Percentiles rank a stretch among this genome's conserved stretches.
Conservation (phyloP, 2,113 vertebrate species). For the Mustela lutreola region DNA sequence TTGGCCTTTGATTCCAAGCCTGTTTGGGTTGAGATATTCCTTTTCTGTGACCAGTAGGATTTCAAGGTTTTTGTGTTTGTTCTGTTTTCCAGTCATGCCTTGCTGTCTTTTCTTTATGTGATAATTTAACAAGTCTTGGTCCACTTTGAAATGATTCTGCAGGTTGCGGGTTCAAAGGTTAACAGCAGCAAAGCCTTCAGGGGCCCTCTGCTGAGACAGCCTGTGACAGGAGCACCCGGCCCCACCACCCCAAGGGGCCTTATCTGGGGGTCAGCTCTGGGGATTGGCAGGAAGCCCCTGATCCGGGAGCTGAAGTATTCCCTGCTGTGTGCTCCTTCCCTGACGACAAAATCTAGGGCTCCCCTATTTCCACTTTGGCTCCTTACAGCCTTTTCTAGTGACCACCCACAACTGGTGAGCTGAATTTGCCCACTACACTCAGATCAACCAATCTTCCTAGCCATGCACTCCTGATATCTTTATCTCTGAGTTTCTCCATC, state of each 20-base stretch:
- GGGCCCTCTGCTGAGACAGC: neutral
- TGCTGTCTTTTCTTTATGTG: neutral
- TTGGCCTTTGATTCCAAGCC: neutral
- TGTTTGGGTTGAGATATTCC: neutral
- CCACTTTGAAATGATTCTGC: neutral
- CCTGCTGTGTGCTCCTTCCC: neutral
- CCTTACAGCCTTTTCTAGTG: neutral
- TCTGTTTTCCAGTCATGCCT: neutral
- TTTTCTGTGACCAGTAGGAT: neutral
- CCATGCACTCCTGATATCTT: neutral
- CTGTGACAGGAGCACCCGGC: too few species aligned
- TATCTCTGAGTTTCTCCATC: neutral
- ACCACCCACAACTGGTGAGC: neutral
- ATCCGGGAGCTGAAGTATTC: neutral
- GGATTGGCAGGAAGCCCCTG: neutral
- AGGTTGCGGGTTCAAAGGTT: neutral
- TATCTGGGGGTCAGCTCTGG: neutral
- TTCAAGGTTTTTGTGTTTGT: neutral
- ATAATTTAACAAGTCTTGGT: conserved; percentile 33
- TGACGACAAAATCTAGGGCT: neutral
- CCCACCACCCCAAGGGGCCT: neutral
- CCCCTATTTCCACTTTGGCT: neutral
- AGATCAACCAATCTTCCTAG: neutral
- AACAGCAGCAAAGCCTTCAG: neutral
- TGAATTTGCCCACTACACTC: neutral